Conservation (phyloP, 2,888 invertebrate species). For the Campopleginae sp. region DNA sequence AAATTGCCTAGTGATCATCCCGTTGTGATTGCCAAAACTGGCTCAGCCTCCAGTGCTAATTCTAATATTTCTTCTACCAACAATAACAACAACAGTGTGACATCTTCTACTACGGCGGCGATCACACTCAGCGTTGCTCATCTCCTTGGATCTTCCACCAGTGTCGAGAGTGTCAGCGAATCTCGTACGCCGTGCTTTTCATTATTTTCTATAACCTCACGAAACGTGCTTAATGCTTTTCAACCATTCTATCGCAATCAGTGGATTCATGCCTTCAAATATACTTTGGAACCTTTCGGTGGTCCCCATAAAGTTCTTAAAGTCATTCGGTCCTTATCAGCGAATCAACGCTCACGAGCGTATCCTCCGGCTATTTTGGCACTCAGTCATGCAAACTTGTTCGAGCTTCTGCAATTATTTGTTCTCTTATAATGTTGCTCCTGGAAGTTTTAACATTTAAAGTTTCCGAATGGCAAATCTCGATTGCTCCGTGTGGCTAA, state of each 20-base stretch:
- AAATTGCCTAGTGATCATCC: neutral
- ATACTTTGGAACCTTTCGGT: neutral
- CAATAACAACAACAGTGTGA: constrained; percentile 44
- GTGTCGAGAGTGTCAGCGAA: constrained; percentile 66
- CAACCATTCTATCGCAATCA: constrained; percentile 1
- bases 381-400: neutral
- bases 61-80: constrained; percentile 63
- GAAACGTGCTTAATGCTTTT: neutral
- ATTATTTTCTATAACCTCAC: neutral
- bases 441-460: neutral
- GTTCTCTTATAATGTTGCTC: neutral
- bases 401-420: neutral
- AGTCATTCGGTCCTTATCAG: neutral
- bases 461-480: neutral
- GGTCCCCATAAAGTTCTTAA: neutral
- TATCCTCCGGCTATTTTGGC: neutral
- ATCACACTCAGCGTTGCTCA: constrained; percentile 81
- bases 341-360: neutral
- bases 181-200: constrained; percentile 73
- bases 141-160: constrained; percentile 76
- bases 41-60: constrained; percentile 33
- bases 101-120: constrained; percentile 70
- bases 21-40: constrained; percentile 30
- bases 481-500: neutral
- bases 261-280: neutral